phyloP scores from a whole-genome alignment of 2,888 invertebrate species.

The Nomada fabriciana region DNA sequence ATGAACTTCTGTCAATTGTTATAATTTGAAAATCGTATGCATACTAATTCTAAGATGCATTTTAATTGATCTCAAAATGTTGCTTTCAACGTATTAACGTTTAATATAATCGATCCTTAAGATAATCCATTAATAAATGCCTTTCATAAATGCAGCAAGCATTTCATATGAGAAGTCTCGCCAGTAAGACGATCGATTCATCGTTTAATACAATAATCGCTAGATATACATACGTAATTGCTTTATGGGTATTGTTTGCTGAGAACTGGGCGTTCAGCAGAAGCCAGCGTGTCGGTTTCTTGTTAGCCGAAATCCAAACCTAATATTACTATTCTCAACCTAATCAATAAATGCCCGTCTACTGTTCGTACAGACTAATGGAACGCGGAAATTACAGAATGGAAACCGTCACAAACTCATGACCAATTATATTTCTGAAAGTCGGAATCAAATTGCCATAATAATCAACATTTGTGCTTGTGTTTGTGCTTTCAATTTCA shows the following conservation, averaged over 20 bases:
- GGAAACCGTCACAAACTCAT: not conserved
- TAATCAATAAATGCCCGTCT: conserved; percentile 52
- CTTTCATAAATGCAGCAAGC: not conserved
- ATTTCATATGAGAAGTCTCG: not conserved
- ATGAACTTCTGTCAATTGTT: too few species aligned
- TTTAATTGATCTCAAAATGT: too few species aligned
- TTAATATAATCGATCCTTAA: not conserved
- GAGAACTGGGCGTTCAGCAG: conserved; percentile 54
- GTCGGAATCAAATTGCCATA: too few species aligned
- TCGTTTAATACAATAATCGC: conserved; percentile 46
- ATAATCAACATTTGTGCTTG: too few species aligned
- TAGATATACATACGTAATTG: conserved; percentile 61
- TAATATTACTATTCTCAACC: conserved; percentile 60
- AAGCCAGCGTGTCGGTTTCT: conserved; percentile 55
- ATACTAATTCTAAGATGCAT: too few species aligned
- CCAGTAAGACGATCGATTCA: conserved; percentile 40
- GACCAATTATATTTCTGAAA: not conserved
- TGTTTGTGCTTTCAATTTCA: too few species aligned
- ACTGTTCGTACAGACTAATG: not conserved
- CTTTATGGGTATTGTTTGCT: conserved; percentile 61
- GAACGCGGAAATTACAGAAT: conserved; percentile 1
- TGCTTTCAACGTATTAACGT: too few species aligned
- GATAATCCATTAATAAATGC: not conserved
- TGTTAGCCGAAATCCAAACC: conserved; percentile 68
- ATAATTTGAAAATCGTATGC: too few species aligned